Evolutionary conservation across 2,113 vertebrate species (phyloP), one percentile per base, ranked within the genome.

Genomic region (Vulpes vulpes): DNA sequence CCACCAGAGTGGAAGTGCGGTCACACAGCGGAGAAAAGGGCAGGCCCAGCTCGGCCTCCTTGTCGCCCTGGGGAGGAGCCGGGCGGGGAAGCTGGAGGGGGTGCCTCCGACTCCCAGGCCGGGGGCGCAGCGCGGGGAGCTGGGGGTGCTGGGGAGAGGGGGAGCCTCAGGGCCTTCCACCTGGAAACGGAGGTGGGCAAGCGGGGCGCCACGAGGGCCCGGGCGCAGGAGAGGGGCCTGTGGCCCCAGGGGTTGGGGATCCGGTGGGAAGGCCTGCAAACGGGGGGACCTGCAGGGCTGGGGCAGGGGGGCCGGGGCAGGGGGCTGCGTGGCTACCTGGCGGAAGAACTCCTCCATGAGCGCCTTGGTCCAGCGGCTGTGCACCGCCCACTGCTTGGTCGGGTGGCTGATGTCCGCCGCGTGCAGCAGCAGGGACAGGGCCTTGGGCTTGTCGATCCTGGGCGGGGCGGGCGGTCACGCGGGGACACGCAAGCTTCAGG

Each of bases 341-440:
- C 99, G 99, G 98, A 99, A 99, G 97, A 99, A 99, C 98, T 99
- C 99, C 92, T 99, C 99, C 99, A 99, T 99, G 64, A 99, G 99
- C 2, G 99, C 98, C 95, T 99, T 99, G 95, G 99, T 99, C 99
- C 99, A 99, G 92, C 99, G 99, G 95, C 99, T 99, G 97, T 99
- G 99, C 60, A 99, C 99, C 0, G 93, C 92, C 99, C 99, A 99
- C 89, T 99, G 99, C 97, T 99, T 99, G 71, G 99, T 99, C 17
- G 99, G 99, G 92, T 99, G 99, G 96, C 99, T 99, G 95, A 99
- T 99, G 97, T 99, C 99, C 12, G 99, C 99, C 16, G 99, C 99
- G 84, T 99, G 99, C 5, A 99, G 99, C 89, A 99, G 98, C 60
- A 99, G 98, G 62, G 99, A 99, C 73, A 99, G 98, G 0, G 99